These are phyloP conservation scores for Platycheirus albimanus DNA, from an alignment of 2,888 invertebrate species.

Conservation along the genomic window DNA sequence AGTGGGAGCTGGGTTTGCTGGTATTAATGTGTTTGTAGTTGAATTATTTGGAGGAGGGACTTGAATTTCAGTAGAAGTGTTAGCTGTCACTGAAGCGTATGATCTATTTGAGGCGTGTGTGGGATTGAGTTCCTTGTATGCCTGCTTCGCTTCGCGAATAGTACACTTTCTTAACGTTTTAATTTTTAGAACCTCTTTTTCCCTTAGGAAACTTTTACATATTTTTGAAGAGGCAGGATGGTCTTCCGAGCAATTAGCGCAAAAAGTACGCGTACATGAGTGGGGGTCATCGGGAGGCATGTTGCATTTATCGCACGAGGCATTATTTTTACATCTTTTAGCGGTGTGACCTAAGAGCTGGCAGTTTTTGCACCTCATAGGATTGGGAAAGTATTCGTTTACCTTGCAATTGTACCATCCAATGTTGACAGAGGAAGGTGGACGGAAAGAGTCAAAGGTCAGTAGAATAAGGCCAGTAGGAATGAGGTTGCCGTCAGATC, in stretches of 20 bases:
- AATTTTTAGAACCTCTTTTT: constrained; percentile 19
- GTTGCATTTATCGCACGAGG: not conserved
- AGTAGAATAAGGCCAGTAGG: not conserved
- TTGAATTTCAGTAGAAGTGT: not conserved
- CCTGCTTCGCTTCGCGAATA: not conserved
- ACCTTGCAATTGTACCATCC: constrained; percentile 20
- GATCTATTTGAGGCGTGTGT: not conserved
- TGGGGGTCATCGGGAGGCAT: not conserved
- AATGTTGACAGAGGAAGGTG: constrained; percentile 3
- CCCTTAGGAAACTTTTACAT: constrained; percentile 8
- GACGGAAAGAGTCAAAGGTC: constrained; percentile 3
- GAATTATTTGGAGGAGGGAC: not conserved
- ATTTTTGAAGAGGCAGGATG: constrained; percentile 12
- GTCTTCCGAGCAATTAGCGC: constrained; percentile 14
- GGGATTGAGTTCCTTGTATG: not conserved
- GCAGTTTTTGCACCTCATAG: constrained; percentile 6
- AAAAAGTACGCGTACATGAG: not conserved
- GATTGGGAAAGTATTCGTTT: constrained; percentile 10
- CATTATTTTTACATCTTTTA: constrained; percentile 11
- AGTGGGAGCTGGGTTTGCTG: not conserved
- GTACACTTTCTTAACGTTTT: constrained; percentile 7
- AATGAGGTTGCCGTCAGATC: too few relatives aligned
- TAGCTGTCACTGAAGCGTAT: not conserved
- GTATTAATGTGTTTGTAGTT: not conserved
- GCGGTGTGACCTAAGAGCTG: constrained; percentile 9